Percentiles rank a stretch among this genome's conserved stretches.
These are phyloP conservation scores for Arion vulgaris DNA, from an alignment of 1,140 invertebrate genomes.

Conservation along the genomic window DNA sequence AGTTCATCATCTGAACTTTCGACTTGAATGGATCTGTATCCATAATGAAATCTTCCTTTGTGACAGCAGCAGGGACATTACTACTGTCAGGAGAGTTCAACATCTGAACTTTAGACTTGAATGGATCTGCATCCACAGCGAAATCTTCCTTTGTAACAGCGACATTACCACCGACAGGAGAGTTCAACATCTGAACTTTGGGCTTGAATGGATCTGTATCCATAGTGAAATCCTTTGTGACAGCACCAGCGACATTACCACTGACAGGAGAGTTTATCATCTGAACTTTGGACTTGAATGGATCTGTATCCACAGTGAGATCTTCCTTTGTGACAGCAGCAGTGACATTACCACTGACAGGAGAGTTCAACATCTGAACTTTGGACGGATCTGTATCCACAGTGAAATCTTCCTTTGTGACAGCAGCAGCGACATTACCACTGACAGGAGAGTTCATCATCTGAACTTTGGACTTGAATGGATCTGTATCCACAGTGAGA, in stretches of 20 bases:
- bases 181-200: constrained; percentile 7
- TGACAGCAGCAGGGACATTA: not conserved
- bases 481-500: not conserved
- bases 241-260: too few species aligned
- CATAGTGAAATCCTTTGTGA: too few species aligned
- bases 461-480: not conserved
- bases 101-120: not conserved
- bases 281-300: constrained; percentile 1
- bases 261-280: not conserved
- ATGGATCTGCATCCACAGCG: not conserved
- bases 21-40: not conserved
- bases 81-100: not conserved
- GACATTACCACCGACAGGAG: not conserved
- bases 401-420: not conserved
- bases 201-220: constrained; percentile 13
- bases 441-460: constrained; percentile 5
- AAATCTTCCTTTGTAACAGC: not conserved
- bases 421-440: not conserved
- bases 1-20: constrained; percentile 15
- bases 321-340: not conserved
- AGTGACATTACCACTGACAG: not conserved
- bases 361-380: not conserved
- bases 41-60: not conserved
- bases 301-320: not conserved
- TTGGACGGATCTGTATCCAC: not conserved